These are phyloP conservation scores for Molanna angustata DNA, from an alignment of 2,888 invertebrate genomes.

Conservation along the genomic window DNA sequence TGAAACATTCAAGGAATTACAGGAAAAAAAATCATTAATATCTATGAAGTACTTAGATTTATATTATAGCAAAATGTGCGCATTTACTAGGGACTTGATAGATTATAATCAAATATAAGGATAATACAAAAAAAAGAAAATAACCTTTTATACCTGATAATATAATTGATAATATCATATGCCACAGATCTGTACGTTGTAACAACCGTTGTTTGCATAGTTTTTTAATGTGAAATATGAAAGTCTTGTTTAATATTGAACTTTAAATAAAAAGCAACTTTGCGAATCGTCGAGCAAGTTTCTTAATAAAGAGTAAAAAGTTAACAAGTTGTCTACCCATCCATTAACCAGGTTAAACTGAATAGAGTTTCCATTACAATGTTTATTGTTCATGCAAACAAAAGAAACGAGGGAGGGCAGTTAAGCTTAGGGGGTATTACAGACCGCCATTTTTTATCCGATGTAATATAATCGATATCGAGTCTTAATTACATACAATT, in stretches of 20 bases:
- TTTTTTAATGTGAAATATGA: neutral
- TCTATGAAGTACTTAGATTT: too few relatives aligned
- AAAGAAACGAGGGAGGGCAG: conserved; percentile 7
- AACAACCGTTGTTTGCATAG: conserved; percentile 19
- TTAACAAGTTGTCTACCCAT: conserved; percentile 22
- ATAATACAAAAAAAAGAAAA: too few relatives aligned
- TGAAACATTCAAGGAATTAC: too few relatives aligned
- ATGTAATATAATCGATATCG: too few relatives aligned
- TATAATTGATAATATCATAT: conserved; percentile 30
- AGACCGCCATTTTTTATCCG: too few relatives aligned
- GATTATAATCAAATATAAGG: too few relatives aligned
- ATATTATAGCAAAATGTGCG: too few relatives aligned
- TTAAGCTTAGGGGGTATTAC: too few relatives aligned
- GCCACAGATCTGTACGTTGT: conserved; percentile 26
- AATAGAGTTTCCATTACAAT: conserved; percentile 6
- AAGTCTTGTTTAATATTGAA: neutral
- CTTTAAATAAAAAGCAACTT: neutral
- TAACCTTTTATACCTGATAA: conserved; percentile 26
- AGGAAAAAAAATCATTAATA: too few relatives aligned
- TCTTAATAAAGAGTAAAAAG: neutral
- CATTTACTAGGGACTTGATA: too few relatives aligned
- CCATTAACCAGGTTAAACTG: conserved; percentile 21
- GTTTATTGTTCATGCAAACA: conserved; percentile 21
- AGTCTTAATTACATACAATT: too few relatives aligned
- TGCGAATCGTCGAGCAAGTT: neutral